phyloP scores from a whole-genome alignment of 2,797 vertebrate genomes.

The Urocyon cinereoargenteus region DNA sequence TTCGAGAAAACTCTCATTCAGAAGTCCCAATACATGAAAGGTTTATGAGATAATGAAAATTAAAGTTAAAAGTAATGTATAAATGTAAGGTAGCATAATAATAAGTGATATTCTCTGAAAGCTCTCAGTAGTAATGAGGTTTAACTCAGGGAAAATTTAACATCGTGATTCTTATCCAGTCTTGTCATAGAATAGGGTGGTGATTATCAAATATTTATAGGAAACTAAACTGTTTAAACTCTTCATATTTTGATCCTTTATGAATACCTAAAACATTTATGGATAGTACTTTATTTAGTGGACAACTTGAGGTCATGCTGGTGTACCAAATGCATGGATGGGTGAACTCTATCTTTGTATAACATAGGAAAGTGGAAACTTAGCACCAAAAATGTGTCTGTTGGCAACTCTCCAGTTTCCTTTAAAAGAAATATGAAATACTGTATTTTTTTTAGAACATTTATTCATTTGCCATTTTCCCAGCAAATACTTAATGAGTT shows the following conservation, averaged over 20 bases:
- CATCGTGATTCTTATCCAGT: neutral
- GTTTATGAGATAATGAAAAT: constrained; percentile 27
- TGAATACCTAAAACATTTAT: neutral
- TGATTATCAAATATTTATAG: constrained; percentile 8
- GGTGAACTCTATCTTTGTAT: neutral
- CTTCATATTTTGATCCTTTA: neutral
- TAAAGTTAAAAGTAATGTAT: neutral
- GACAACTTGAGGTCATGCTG: neutral
- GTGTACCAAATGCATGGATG: neutral
- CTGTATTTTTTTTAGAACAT: neutral
- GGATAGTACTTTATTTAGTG: neutral
- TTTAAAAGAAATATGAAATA: neutral
- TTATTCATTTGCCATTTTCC: neutral
- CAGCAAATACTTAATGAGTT: neutral
- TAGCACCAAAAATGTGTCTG: neutral
- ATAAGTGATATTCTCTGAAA: neutral
- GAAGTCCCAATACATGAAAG: neutral
- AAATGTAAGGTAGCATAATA: neutral
- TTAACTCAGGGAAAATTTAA: neutral
- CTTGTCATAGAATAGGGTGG: neutral
- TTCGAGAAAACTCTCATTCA: constrained; percentile 17
- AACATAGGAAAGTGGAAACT: neutral
- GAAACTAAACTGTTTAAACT: constrained; percentile 9
- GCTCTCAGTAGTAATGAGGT: neutral
- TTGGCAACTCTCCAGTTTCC: neutral